Evolutionary conservation across 2,797 vertebrate genomes (phyloP).

Genomic region (Gambusia yucatana): DNA sequence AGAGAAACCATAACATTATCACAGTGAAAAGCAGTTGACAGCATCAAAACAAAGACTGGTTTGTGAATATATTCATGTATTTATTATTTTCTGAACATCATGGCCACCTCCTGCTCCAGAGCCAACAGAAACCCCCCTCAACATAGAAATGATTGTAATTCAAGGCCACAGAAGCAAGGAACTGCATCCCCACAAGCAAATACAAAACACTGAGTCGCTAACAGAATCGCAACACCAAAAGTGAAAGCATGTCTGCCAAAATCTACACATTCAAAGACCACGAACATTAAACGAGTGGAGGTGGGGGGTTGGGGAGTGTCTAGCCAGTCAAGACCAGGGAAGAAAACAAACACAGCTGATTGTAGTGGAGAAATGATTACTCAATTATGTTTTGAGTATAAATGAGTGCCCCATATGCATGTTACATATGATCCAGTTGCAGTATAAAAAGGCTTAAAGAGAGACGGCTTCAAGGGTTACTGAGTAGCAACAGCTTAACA

Average conservation of each 20-base stretch:
- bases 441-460: conserved; percentile 49
- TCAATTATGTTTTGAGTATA: conserved; percentile 29
- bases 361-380: conserved; percentile 46
- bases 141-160: conserved; percentile 71
- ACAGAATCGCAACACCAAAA: conserved; percentile 77
- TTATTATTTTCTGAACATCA: conserved; percentile 69
- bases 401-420: conserved; percentile 36
- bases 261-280: conserved; percentile 77
- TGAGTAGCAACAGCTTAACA: conserved; percentile 46
- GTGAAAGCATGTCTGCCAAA: conserved; percentile 72
- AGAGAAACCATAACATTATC: neutral
- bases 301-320: neutral
- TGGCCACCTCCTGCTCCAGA: conserved; percentile 50
- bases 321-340: conserved; percentile 61
- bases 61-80: conserved; percentile 65
- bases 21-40: conserved; percentile 7
- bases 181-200: conserved; percentile 73
- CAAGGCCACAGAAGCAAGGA: conserved; percentile 82
- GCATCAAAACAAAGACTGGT: conserved; percentile 41
- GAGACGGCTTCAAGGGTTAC: conserved; percentile 49
- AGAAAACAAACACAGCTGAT: conserved; percentile 55
- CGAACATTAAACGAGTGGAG: conserved; percentile 65
- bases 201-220: conserved; percentile 74
- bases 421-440: conserved; percentile 52
- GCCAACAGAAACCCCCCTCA: conserved; percentile 52